Conservation (phyloP, 2,888 invertebrate species). For the Calameuta filiformis region DNA sequence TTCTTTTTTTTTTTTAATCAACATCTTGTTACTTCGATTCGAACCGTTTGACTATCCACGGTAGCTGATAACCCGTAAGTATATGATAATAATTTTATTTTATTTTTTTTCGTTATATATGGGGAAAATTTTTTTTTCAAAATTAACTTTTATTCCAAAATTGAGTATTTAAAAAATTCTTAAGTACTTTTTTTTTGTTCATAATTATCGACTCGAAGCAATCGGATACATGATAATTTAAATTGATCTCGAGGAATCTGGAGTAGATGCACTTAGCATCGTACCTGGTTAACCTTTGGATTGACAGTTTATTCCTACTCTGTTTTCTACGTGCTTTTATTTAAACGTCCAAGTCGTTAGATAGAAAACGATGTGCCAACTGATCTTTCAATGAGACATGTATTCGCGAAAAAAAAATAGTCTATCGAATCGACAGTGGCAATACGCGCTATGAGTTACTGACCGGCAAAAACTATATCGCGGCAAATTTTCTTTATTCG, state of each 20-base stretch:
- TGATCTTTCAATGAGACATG: background rate
- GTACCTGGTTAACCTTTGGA: background rate
- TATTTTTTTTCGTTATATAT: no score
- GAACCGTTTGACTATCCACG: background rate
- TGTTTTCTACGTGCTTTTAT: background rate
- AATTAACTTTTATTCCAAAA: no score
- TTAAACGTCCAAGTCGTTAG: background rate
- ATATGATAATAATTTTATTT: background rate
- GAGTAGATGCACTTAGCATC: background rate
- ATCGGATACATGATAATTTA: background rate
- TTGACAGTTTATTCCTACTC: background rate
- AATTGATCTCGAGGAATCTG: background rate
- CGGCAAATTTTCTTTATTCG: background rate
- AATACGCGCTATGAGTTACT: background rate
- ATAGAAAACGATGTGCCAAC: background rate
- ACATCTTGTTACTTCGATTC: background rate
- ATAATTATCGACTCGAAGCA: background rate
- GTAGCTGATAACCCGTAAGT: background rate
- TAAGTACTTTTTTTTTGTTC: background rate
- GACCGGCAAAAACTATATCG: background rate
- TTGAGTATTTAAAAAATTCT: no score
- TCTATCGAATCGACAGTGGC: background rate
- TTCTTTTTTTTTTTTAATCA: background rate
- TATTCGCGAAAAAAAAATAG: background rate
- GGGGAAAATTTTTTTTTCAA: no score